These are phyloP conservation scores for Drosophila murphyi DNA, from an alignment of 1,140 invertebrate genomes.

Conservation along the genomic window DNA sequence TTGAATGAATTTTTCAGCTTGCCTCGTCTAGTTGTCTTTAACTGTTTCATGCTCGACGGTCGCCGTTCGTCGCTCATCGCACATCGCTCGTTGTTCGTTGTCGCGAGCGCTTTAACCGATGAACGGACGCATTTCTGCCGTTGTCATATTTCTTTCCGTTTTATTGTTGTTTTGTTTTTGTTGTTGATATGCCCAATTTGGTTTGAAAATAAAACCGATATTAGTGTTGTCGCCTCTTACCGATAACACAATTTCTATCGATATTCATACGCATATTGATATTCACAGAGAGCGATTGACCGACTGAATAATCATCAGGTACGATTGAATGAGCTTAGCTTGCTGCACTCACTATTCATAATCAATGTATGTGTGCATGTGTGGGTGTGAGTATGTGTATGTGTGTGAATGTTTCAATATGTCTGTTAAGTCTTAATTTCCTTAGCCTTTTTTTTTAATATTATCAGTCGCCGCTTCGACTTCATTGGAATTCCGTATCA, in stretches of 20 bases:
- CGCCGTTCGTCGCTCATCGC: neutral
- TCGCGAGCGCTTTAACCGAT: conserved; percentile 44
- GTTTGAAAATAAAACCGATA: conserved; percentile 3
- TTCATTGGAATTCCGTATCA: conserved; percentile 68
- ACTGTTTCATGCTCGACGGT: conserved; percentile 73
- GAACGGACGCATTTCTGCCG: conserved; percentile 13
- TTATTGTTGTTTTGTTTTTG: neutral
- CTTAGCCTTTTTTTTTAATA: conserved; percentile 40
- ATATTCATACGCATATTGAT: conserved; percentile 15
- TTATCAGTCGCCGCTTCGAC: conserved; percentile 30
- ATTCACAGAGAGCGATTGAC: conserved; percentile 15
- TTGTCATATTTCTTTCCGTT: conserved; percentile 29
- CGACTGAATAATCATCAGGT: conserved; percentile 25
- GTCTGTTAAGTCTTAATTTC: conserved; percentile 29
- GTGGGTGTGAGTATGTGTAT: conserved; percentile 9
- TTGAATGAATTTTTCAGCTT: conserved; percentile 84
- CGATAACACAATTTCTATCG: conserved; percentile 32
- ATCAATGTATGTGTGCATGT: conserved; percentile 19
- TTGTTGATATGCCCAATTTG: conserved; percentile 7
- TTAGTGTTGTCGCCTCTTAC: conserved; percentile 8
- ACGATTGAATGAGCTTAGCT: conserved; percentile 15
- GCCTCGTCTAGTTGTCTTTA: conserved; percentile 83
- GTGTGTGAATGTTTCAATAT: conserved; percentile 30
- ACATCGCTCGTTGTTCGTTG: conserved; percentile 29
- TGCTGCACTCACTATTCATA: conserved; percentile 33